phyloP scores from a whole-genome alignment of 2,797 vertebrate species.

The Botia kubotai region DNA sequence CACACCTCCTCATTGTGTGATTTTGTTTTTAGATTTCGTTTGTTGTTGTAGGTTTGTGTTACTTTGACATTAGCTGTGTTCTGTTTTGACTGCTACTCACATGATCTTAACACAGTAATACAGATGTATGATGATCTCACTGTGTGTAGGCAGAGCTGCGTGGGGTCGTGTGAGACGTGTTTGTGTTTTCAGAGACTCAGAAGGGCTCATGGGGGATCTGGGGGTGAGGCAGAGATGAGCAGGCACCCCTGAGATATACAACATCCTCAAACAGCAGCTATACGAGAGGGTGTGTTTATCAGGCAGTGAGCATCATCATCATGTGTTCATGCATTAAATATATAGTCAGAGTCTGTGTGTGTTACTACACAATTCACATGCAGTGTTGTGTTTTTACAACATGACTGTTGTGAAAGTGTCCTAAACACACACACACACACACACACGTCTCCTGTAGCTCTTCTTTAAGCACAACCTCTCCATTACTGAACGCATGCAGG shows the following conservation, averaged over 20 bases:
- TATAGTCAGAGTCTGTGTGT: neutral
- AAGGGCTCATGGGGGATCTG: constrained; percentile 23
- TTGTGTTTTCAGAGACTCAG: neutral
- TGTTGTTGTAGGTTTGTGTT: neutral
- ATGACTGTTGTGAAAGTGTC: neutral
- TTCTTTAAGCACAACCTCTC: constrained; percentile 1
- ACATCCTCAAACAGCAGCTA: constrained; percentile 17
- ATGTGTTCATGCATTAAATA: neutral
- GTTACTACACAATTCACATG: neutral
- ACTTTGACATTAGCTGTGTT: neutral
- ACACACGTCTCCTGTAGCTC: neutral
- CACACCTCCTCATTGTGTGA: neutral
- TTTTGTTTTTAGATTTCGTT: too few species aligned
- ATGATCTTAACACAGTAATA: constrained; percentile 66
- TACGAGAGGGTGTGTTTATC: neutral
- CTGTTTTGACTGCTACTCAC: constrained; percentile 48
- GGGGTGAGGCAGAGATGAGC: constrained; percentile 22
- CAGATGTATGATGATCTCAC: constrained; percentile 68
- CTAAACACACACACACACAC: neutral
- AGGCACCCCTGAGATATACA: neutral
- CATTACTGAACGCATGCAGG: constrained; percentile 34
- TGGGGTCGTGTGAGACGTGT: constrained; percentile 49
- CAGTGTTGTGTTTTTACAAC: neutral
- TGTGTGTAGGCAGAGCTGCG: constrained; percentile 56
- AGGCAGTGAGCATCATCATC: neutral